Base-by-base conservation (phyloP, 2,888 invertebrate genomes). In the Myathropa florea region DNA sequence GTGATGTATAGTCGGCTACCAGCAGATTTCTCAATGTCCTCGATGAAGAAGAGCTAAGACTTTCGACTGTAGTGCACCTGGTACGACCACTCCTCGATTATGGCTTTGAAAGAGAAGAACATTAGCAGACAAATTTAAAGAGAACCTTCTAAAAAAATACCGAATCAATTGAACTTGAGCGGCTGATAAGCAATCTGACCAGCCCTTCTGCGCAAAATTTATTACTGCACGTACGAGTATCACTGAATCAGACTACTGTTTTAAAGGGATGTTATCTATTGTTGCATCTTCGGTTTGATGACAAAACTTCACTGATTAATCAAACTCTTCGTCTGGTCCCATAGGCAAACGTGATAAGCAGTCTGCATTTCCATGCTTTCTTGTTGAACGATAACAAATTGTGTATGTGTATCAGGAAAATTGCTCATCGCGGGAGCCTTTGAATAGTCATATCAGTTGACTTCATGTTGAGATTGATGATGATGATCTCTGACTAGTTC, bases 351-450 rank as follows among this genome's bases (percentile, higher is more conserved):
- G 79, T 1, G 88, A 89, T 26, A 89, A 67, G 2, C 72, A 85
- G 55, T 88, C 88, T 0, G 88, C 88, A 46, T 88, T 88, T 24
- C 70, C 83, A 72, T 88, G 88, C 14, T 84, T 80, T 1, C 55
- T 23, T 12, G 83, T 88, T 57, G 84, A 68, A 3, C 85, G 70
- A 70, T 88, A 88, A 12, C 65, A 71, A 60, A 79, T 71, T 12
- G 57, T 64, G 21, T 71, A 79, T 4, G 39, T 71, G 33, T 71
- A 79, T 14, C 67, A 0, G 63, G 55, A 71, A 28, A 33, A 63
- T 28, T 28, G 60, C 39, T 36, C 26, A 73, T 1, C 55, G 63
- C 28, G 63, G 55, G 3, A 72, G 28, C 1, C 73, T 18, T 68
- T 81, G 67, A 14, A 81, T 68, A 2, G 57, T 65, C 73, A 60